Percentiles rank a stretch among this genome's conserved stretches.
Evolutionary conservation across 1,140 invertebrate genomes (phyloP).

Genomic region (Drosophila obscura): DNA sequence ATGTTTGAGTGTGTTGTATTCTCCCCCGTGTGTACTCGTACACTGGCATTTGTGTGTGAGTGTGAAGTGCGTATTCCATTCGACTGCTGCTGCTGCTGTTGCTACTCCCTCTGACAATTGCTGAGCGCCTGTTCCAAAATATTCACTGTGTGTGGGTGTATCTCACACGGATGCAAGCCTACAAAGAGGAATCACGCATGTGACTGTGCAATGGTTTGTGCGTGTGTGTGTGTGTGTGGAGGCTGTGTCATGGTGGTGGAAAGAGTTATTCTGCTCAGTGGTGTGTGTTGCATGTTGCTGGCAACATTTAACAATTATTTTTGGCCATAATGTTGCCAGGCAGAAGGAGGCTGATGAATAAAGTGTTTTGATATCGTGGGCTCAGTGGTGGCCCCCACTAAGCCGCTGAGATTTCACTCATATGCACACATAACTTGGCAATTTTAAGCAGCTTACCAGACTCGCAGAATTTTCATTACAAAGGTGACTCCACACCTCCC

Average conservation of each 20-base stretch:
- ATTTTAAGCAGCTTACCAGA: conserved; percentile 71
- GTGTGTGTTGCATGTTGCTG: conserved; percentile 38
- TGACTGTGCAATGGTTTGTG: not conserved
- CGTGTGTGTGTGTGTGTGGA: conserved; percentile 8
- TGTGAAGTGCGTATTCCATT: conserved; percentile 48
- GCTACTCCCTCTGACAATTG: conserved; percentile 23
- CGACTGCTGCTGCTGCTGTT: conserved; percentile 2
- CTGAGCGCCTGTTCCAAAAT: conserved; percentile 73
- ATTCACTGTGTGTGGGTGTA: conserved; percentile 72
- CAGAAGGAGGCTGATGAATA: conserved; percentile 17
- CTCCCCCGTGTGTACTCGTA: not conserved
- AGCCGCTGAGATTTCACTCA: conserved; percentile 40
- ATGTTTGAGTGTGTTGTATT: not conserved
- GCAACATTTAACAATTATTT: conserved; percentile 54
- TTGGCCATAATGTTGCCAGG: conserved; percentile 34
- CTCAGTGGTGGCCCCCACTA: conserved; percentile 7
- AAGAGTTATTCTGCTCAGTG: too few relatives aligned
- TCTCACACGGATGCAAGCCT: conserved; percentile 46
- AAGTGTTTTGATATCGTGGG: conserved; percentile 54
- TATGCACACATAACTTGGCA: conserved; percentile 49
- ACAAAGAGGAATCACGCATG: conserved; percentile 12
- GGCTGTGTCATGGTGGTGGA: not conserved
- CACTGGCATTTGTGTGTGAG: conserved; percentile 19
- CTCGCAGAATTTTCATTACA: conserved; percentile 71
- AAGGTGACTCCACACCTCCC: conserved; percentile 54